Percentiles rank a stretch among this genome's conserved stretches.
phyloP scores from a whole-genome alignment of 2,888 invertebrate genomes.

The Oxycera nigricornis region DNA sequence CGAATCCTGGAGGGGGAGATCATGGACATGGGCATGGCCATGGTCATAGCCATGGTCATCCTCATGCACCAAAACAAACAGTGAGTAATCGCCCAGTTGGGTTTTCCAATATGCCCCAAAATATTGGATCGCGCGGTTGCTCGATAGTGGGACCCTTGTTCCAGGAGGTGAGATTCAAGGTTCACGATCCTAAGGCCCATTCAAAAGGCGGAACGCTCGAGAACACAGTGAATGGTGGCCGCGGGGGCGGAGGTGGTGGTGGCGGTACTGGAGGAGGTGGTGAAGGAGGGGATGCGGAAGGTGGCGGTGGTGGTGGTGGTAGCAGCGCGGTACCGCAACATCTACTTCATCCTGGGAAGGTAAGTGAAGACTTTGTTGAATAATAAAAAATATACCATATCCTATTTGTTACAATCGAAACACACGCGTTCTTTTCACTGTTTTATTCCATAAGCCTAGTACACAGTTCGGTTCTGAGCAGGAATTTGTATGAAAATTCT shows the following conservation, averaged over 20 bases:
- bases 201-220: slow-evolving; percentile 91
- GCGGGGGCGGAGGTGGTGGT: slow-evolving; percentile 70
- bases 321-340: slow-evolving; percentile 68
- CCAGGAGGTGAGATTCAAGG: slow-evolving; percentile 95
- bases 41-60: slow-evolving; percentile 64
- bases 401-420: too few relatives aligned
- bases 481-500: too few relatives aligned
- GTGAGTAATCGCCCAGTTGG: slow-evolving; percentile 65
- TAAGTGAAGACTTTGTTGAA: too few relatives aligned
- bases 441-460: too few relatives aligned
- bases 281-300: slow-evolving; percentile 52
- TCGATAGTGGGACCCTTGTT: slow-evolving; percentile 71
- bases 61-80: slow-evolving; percentile 63
- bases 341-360: slow-evolving; percentile 86
- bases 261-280: slow-evolving; percentile 65
- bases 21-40: slow-evolving; percentile 63
- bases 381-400: too few relatives aligned
- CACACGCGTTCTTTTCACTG: too few relatives aligned
- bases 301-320: slow-evolving; percentile 62
- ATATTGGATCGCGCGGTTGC: slow-evolving; percentile 65
- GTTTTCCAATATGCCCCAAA: slow-evolving; percentile 63
- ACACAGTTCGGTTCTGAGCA: too few relatives aligned
- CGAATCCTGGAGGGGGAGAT: slow-evolving; percentile 72
- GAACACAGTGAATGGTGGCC: slow-evolving; percentile 86
- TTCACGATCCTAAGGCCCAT: slow-evolving; percentile 92